phyloP scores from a whole-genome alignment of 2,888 invertebrate species.

The Ornithoptera alexandrae region DNA sequence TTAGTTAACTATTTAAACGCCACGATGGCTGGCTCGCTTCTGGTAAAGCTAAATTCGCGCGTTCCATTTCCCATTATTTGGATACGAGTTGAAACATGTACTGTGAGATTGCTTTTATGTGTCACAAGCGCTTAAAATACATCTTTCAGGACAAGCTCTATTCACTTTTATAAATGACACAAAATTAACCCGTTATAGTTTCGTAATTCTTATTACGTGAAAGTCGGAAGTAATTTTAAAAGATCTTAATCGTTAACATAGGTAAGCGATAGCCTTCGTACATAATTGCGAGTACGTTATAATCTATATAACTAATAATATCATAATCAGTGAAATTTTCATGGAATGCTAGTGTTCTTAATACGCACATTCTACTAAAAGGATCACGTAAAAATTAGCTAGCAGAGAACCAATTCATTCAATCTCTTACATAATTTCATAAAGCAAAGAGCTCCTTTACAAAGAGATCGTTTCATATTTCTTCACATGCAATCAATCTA shows the following conservation, averaged over 20 bases:
- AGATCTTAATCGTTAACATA: too few species aligned
- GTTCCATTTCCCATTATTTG: constrained; percentile 24
- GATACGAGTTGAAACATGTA: constrained; percentile 24
- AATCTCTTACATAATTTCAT: too few species aligned
- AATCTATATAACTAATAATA: not conserved
- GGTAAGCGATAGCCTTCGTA: not conserved
- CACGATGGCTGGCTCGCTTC: constrained; percentile 5
- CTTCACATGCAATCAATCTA: too few species aligned
- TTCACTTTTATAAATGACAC: not conserved
- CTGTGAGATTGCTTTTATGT: constrained; percentile 27
- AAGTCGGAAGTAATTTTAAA: not conserved
- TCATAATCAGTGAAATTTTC: too few species aligned
- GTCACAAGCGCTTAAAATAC: constrained; percentile 27
- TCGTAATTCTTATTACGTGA: not conserved
- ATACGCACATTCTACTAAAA: too few species aligned
- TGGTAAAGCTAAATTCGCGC: constrained; percentile 25
- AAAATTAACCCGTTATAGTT: not conserved
- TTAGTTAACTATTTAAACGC: constrained; percentile 17
- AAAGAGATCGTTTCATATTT: too few species aligned
- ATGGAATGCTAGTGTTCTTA: too few species aligned
- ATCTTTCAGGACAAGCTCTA: not conserved
- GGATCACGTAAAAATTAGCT: too few species aligned
- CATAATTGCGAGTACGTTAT: not conserved
- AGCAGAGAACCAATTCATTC: too few species aligned
- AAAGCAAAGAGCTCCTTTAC: too few species aligned